phyloP scores from a whole-genome alignment of 2,888 invertebrate species.

The Synergus itoensis region DNA sequence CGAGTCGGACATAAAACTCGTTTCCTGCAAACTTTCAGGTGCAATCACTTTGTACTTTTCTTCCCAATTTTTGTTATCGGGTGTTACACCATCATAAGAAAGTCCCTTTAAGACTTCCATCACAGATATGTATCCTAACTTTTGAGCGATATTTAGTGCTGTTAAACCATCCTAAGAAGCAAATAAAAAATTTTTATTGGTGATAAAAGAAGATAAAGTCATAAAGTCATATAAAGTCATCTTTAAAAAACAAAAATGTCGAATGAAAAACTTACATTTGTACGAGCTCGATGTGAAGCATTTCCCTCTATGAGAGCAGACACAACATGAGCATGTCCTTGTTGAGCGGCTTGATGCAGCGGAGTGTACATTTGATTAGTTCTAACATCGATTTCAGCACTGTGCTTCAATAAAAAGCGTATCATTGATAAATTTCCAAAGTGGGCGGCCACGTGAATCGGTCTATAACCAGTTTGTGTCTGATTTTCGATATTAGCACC shows the following conservation, averaged over 20 bases:
- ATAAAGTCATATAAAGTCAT: too few species aligned
- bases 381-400: conserved; percentile 90
- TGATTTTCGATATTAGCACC: conserved; percentile 86
- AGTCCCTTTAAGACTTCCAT: conserved; percentile 95
- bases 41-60: conserved; percentile 98
- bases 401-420: conserved; percentile 91
- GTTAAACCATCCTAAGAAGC: conserved; percentile 93
- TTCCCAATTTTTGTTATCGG: conserved; percentile 83
- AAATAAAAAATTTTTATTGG: neutral
- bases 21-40: conserved; percentile 99
- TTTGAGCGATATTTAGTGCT: conserved; percentile 96
- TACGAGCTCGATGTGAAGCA: conserved; percentile 96
- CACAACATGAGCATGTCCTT: conserved; percentile 97
- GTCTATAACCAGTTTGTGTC: conserved; percentile 94
- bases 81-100: conserved; percentile 76
- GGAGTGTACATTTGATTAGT: conserved; percentile 90
- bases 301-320: conserved; percentile 94
- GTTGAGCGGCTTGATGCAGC: conserved; percentile 98
- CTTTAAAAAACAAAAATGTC: neutral
- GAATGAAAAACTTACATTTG: conserved; percentile 86
- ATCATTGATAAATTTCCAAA: conserved; percentile 97
- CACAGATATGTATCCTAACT: conserved; percentile 98
- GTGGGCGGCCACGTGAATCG: conserved; percentile 97
- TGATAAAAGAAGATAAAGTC: neutral
- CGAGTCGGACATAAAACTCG: conserved; percentile 96